Evolutionary conservation across 2,797 vertebrate species (phyloP).

Genomic region (Acanthopagrus latus): DNA sequence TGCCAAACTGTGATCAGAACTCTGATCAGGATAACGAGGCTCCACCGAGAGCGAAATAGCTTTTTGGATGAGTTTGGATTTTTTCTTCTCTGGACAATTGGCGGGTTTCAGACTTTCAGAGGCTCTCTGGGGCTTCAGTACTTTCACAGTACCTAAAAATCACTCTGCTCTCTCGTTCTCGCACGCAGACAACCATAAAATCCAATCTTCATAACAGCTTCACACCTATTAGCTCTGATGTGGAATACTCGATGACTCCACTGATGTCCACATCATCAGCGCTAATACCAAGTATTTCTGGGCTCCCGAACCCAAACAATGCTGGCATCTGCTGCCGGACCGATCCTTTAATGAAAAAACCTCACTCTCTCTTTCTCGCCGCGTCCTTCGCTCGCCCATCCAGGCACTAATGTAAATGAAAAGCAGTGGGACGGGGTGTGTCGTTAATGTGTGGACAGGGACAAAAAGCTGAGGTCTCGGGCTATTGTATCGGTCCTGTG

Average conservation of each 20-base stretch:
- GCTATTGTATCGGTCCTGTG: conserved; percentile 77
- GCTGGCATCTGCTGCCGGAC: conserved; percentile 62
- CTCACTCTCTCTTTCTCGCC: conserved; percentile 22
- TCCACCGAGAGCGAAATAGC: background rate
- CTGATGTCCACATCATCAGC: conserved; percentile 54
- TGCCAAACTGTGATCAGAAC: background rate
- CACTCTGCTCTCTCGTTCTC: conserved; percentile 2
- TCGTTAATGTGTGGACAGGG: conserved; percentile 77
- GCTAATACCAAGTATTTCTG: conserved; percentile 70
- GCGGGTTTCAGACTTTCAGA: background rate
- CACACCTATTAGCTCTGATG: conserved; percentile 56
- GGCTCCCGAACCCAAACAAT: conserved; percentile 76
- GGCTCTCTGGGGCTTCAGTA: conserved; percentile 3
- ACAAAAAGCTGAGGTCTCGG: conserved; percentile 77
- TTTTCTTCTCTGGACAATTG: conserved; percentile 12
- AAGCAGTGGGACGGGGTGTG: conserved; percentile 64
- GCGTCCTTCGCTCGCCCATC: conserved; percentile 69
- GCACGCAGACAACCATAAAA: conserved; percentile 19
- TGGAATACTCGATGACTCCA: conserved; percentile 56
- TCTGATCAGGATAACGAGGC: background rate
- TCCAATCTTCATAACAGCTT: conserved; percentile 55
- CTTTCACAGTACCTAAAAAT: conserved; percentile 25
- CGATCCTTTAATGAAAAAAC: conserved; percentile 71
- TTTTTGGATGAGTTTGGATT: conserved; percentile 10
- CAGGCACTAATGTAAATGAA: conserved; percentile 80